Evolutionary conservation across 2,113 vertebrate species (phyloP), one percentile per base, ranked within the genome.

Genomic region (Heloderma charlesbogerti): DNA sequence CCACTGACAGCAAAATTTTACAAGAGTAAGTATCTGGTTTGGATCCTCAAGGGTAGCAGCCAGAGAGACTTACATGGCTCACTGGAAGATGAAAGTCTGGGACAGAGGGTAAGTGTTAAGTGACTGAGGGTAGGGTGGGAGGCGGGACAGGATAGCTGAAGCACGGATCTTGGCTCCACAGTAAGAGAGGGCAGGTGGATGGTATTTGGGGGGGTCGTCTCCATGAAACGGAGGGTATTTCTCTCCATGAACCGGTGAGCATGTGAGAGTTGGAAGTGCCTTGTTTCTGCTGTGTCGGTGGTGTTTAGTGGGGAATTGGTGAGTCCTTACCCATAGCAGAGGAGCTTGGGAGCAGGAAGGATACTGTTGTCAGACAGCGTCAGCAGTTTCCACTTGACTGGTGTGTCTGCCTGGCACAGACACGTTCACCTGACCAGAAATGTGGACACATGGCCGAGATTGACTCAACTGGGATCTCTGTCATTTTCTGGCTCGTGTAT

Each of bases 1-100:
- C 99, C 88, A 99, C 99, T 0, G 99, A 99, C 94, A 99, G 99
- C 98, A 99, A 99, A 96, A 99, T 99, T 92, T 97, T 99, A 81
- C 99, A 99, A 97, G 99, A 99, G 99, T 99, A 95, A 98, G 99
- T 98, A 91, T 34, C 13, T 31, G 37, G 25, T 31, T 13, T 77
- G 51, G 37, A 78, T 57, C 5, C 18, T 16, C 2, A 16, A n/a
- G 27, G 6, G 78, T 15, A 51, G 78, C 48, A 54, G 45, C 18
- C 60, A 7, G 18, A 40, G 54, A 79, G 45, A 16, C 29, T 81
- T 31, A 18, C 16, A 81, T 81, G 54, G 54, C 54, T 48, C 43
- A 48, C 5, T 7, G 51, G 51, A 2, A 34, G 9, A 18, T 25
- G 4, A 25, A 27, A 63, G 43, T 48, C 12, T 48, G 31, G 45